Percentiles rank a stretch among this genome's conserved stretches.
Evolutionary conservation across 2,797 vertebrate species (phyloP).

Genomic region (Limosa lapponica): DNA sequence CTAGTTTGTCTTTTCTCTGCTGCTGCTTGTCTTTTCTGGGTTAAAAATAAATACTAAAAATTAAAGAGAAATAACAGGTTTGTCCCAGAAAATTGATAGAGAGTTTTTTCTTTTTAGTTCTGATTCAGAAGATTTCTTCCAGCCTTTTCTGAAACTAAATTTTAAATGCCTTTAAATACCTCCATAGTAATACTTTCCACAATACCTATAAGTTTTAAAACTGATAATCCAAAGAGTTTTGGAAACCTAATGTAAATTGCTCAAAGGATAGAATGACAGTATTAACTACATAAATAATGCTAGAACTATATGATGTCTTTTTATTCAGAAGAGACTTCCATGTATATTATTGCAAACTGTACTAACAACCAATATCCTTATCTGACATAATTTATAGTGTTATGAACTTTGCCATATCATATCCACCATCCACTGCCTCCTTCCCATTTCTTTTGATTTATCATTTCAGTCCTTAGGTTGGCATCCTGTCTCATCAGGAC

Average conservation of each 20-base stretch:
- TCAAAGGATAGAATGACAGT: neutral
- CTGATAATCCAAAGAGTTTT: neutral
- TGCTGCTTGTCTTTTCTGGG: neutral
- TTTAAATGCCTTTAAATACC: neutral
- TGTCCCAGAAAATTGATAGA: neutral
- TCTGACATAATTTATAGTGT: conserved; percentile 31
- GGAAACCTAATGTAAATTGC: conserved; percentile 4
- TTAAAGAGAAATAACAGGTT: neutral
- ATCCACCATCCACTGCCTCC: neutral
- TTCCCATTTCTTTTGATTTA: conserved; percentile 44
- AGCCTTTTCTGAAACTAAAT: neutral
- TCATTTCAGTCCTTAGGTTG: neutral
- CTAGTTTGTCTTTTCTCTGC: neutral
- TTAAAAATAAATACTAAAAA: neutral
- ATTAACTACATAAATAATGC: neutral
- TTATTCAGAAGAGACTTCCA: neutral
- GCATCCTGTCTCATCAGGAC: neutral
- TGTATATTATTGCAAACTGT: conserved; percentile 4
- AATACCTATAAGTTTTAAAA: neutral
- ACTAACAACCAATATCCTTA: neutral
- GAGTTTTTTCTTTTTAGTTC: neutral
- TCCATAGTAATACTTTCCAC: neutral
- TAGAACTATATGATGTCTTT: neutral
- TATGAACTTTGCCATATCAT: neutral
- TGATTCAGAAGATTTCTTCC: neutral